These are phyloP conservation scores for Stegostoma tigrinum DNA, from an alignment of 2,113 vertebrate species.

Conservation along the genomic window DNA sequence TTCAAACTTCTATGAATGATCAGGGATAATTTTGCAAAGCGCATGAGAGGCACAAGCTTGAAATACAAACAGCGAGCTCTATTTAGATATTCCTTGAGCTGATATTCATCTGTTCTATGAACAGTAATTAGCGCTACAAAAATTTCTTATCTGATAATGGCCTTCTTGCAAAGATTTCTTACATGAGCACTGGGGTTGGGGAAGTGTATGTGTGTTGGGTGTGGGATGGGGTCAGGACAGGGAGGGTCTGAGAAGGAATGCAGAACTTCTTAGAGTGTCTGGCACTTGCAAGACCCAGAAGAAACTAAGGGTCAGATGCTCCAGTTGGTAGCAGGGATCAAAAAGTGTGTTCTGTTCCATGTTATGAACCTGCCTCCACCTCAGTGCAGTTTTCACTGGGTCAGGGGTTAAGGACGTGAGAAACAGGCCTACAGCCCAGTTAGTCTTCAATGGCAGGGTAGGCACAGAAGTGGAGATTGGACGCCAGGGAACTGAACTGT, in stretches of 20 bases:
- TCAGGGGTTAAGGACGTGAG: too few species aligned
- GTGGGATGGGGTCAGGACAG: too few species aligned
- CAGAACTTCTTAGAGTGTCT: neutral
- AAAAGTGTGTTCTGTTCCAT: too few species aligned
- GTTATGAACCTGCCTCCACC: too few species aligned
- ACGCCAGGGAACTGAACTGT: too few species aligned
- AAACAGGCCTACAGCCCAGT: too few species aligned
- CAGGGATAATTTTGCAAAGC: neutral
- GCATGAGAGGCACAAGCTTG: neutral
- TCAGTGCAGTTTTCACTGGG: too few species aligned
- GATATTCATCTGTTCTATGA: neutral
- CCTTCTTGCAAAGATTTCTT: neutral
- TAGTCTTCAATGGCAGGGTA: too few species aligned
- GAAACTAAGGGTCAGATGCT: neutral
- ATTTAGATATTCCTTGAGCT: neutral
- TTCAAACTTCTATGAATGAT: neutral
- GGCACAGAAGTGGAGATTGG: too few species aligned
- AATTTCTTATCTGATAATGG: neutral
- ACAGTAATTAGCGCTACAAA: neutral
- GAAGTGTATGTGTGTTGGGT: too few species aligned
- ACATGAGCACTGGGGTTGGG: neutral
- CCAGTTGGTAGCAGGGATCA: too few species aligned
- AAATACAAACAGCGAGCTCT: neutral
- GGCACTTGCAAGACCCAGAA: neutral
- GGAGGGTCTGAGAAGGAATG: too few species aligned